These are phyloP conservation scores for Tachina lurida DNA, from an alignment of 2,888 invertebrate genomes.

Conservation along the genomic window DNA sequence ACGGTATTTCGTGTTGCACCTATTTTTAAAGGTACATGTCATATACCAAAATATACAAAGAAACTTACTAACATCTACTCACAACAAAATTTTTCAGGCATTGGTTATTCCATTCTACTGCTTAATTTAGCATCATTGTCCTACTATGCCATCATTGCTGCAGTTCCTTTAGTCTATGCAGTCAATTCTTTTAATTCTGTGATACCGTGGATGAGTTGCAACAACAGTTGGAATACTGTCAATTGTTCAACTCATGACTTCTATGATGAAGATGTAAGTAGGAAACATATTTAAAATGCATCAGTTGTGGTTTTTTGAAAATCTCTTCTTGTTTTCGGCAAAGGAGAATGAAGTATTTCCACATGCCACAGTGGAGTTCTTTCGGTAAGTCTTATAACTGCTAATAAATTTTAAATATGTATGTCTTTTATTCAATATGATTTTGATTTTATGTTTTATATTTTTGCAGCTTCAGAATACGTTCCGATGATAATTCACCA, in stretches of 20 bases:
- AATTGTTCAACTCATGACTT: constrained; percentile 78
- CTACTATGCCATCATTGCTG: constrained; percentile 92
- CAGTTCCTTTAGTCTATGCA: constrained; percentile 92
- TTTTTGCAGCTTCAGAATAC: constrained; percentile 76
- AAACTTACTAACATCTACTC: neutral
- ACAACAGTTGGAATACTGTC: constrained; percentile 90
- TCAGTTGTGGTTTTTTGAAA: constrained; percentile 1
- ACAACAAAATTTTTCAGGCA: constrained; percentile 73
- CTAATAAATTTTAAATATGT: neutral
- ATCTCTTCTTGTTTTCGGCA: neutral
- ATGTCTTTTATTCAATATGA: neutral
- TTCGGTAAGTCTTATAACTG: constrained; percentile 75
- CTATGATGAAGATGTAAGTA: constrained; percentile 76
- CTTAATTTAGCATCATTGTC: constrained; percentile 91
- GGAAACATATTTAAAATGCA: neutral
- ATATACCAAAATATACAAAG: neutral
- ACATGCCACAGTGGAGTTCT: constrained; percentile 80
- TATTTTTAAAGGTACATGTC: constrained; percentile 90
- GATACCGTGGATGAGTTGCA: constrained; percentile 91
- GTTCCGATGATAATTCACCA: constrained; percentile 74
- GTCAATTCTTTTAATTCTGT: constrained; percentile 87
- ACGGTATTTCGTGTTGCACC: constrained; percentile 92
- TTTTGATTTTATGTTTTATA: neutral
- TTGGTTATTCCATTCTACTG: constrained; percentile 88
- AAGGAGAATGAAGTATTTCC: constrained; percentile 75